Base-by-base conservation (phyloP, 2,888 invertebrate species). In the Acanthosepion lycidas region DNA sequence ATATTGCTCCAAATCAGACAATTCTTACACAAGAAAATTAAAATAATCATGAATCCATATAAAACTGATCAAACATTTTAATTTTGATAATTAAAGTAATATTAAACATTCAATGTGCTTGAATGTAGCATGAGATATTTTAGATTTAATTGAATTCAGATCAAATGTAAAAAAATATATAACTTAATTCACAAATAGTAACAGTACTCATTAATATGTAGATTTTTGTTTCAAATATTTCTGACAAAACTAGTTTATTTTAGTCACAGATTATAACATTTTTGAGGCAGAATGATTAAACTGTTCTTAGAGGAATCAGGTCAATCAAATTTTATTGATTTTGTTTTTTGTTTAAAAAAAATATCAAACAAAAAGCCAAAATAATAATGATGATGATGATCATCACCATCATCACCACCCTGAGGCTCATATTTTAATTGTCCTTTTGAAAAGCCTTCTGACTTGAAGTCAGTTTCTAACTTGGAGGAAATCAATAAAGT, bases 221-320 rank as follows among this genome's bases (percentile, higher is more conserved):
- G 8, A n/a, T n/a, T 78, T 59, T 23, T 59, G 4, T 59, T 59
- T 59, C 23, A 23, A 20, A 59, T 20, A 20, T 78, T n/a, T 78
- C 78, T n/a, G n/a, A 28, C n/a, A 78, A 78, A 78, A 78, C n/a
- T n/a, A 78, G n/a, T 78, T 78, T 78, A 78, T 78, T 78, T 78
- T 78, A 78, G n/a, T 78, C 78, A n/a, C n/a, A n/a, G 78, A 78
- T 78, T 78, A 78, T 78, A n/a, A 78, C n/a, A 78, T n/a, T n/a
- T 78, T 15, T n/a, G n/a, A 15, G n/a, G 78, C 15, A n/a, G 78
- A 78, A 78, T 78, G 78, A 78, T 78, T 78, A 78, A 78, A 78
- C 28, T 78, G 78, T 3, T 78, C 78, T 78, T n/a, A 26, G 64
- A 64, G 64, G 28, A 64, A 26, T 64, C 64, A 64, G 64, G 64